Percentiles rank a stretch among this genome's conserved stretches.
Evolutionary conservation across 2,888 invertebrate genomes (phyloP).

Genomic region (Callosobruchus maculatus): DNA sequence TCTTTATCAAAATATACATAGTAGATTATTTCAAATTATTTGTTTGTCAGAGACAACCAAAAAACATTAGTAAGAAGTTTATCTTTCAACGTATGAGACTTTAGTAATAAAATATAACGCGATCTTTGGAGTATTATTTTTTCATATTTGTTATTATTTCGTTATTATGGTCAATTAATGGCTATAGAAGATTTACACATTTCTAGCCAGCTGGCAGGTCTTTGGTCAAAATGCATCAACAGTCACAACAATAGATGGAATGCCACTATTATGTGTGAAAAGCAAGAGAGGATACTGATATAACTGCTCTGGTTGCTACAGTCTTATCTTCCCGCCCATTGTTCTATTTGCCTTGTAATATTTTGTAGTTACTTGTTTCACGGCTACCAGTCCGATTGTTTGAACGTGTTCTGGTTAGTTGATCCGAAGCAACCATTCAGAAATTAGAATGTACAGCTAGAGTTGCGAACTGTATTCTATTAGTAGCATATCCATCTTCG

Average conservation of each 20-base stretch:
- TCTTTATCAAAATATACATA: too few species aligned
- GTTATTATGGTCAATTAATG: too few species aligned
- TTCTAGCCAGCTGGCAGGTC: background rate
- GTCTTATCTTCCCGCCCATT: background rate
- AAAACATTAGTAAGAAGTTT: too few species aligned
- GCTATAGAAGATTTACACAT: background rate
- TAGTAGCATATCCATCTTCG: too few species aligned
- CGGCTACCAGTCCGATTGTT: background rate
- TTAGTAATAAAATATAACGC: too few species aligned
- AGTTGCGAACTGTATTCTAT: too few species aligned
- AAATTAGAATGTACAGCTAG: background rate
- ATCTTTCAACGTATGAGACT: too few species aligned
- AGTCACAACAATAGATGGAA: background rate
- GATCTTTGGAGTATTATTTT: too few species aligned
- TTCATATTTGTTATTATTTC: too few species aligned
- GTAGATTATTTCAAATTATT: too few species aligned
- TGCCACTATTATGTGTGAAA: background rate
- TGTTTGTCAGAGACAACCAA: too few species aligned
- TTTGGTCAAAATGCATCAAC: background rate
- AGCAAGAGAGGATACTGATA: background rate
- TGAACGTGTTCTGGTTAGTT: background rate
- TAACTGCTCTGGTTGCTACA: background rate
- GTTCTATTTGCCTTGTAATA: background rate
- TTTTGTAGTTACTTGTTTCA: background rate
- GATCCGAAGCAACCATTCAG: background rate